Evolutionary conservation across 2,797 vertebrate genomes (phyloP).

Genomic region (Rallus crepitans): DNA sequence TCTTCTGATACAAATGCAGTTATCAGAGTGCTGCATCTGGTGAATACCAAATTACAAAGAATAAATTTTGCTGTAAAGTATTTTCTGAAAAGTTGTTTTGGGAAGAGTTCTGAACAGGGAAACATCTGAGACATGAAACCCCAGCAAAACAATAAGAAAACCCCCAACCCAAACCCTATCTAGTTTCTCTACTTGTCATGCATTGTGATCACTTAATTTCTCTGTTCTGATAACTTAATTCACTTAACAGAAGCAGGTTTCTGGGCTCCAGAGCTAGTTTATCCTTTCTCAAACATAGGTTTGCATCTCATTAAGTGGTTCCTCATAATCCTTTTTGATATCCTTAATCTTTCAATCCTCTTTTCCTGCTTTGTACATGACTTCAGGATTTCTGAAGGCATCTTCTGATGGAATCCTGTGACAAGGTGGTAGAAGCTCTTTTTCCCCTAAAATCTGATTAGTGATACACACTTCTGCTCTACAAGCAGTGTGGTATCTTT

Average conservation of each 20-base stretch:
- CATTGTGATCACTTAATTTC: neutral
- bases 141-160: too few species aligned
- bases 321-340: conserved; percentile 28
- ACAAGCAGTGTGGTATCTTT: neutral
- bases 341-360: conserved; percentile 47
- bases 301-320: neutral
- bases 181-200: neutral
- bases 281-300: neutral
- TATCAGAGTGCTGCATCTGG: neutral
- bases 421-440: neutral
- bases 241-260: neutral
- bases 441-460: neutral
- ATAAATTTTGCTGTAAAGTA: neutral
- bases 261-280: conserved; percentile 1
- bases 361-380: neutral
- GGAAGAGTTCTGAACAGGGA: neutral
- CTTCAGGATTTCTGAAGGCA: neutral
- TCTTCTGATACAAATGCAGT: neutral
- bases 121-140: neutral
- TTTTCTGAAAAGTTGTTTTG: neutral
- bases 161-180: too few species aligned
- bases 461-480: neutral
- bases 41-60: neutral
- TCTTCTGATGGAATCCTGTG: neutral
- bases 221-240: neutral